A percentile compares a stretch with the other conserved stretches of the same genome.
These are phyloP conservation scores for Chymomyza fuscimana DNA, from an alignment of 2,888 invertebrate genomes.

Conservation along the genomic window DNA sequence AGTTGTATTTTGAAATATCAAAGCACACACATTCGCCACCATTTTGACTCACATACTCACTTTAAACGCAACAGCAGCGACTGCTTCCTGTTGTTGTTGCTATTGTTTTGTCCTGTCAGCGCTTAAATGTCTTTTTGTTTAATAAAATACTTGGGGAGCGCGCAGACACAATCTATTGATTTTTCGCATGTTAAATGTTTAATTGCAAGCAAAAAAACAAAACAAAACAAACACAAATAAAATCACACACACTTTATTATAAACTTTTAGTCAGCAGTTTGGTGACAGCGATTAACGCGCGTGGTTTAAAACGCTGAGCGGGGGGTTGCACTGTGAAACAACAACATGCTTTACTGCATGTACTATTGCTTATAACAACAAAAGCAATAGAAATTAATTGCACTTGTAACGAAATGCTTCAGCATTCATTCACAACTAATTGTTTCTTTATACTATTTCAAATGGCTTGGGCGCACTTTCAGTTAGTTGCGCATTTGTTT, in stretches of 20 bases:
- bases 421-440: neutral
- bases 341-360: neutral
- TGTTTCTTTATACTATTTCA: neutral
- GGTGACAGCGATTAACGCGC: constrained; percentile 6
- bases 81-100: neutral
- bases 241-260: constrained; percentile 4
- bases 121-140: constrained; percentile 21
- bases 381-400: too few species aligned
- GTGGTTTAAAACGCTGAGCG: neutral
- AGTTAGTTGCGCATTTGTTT: neutral
- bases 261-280: neutral
- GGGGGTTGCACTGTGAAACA: neutral
- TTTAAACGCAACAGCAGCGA: neutral
- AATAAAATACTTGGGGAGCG: constrained; percentile 1
- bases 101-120: constrained; percentile 36
- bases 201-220: constrained; percentile 42
- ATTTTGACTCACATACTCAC: neutral
- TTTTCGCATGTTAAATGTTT: constrained; percentile 54
- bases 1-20: neutral
- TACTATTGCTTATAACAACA: too few species aligned
- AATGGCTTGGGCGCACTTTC: neutral
- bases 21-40: neutral
- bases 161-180: constrained; percentile 43
- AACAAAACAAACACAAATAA: constrained; percentile 17
- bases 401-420: neutral